A percentile compares a stretch with the other conserved stretches of the same genome.
Evolutionary conservation across 2,797 vertebrate species (phyloP).

Genomic region (Pantherophis alleghaniensis): DNA sequence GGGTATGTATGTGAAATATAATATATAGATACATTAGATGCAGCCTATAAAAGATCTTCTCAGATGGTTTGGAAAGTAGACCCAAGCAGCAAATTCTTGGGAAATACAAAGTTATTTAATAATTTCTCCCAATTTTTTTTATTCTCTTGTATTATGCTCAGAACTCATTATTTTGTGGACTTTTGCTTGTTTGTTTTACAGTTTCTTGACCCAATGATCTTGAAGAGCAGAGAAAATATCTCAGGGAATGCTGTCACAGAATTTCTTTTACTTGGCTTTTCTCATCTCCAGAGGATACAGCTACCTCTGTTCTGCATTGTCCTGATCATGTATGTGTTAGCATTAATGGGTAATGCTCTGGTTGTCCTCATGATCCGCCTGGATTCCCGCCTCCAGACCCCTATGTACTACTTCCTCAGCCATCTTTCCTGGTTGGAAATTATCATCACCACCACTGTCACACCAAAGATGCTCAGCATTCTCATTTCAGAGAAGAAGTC

Average conservation of each 20-base stretch:
- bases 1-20: not conserved
- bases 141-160: not conserved
- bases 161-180: not conserved
- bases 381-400: not conserved
- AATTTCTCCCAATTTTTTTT: not conserved
- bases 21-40: not conserved
- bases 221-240: not conserved
- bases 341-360: constrained; percentile 49
- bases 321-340: constrained; percentile 48
- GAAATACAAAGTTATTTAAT: not conserved
- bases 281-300: constrained; percentile 30
- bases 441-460: constrained; percentile 46
- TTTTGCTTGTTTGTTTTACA: not conserved
- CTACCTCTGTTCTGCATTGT: constrained; percentile 48
- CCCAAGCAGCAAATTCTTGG: not conserved
- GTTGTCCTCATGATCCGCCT: constrained; percentile 39
- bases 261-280: constrained; percentile 53
- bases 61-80: not conserved
- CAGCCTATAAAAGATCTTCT: not conserved
- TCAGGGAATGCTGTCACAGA: constrained; percentile 11
- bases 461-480: constrained; percentile 46
- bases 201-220: not conserved
- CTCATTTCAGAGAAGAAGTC: constrained; percentile 44
- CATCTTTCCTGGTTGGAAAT: constrained; percentile 37
- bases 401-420: constrained; percentile 17